These are phyloP conservation scores for Phymatocera aterrima DNA, from an alignment of 2,888 invertebrate species.

Conservation along the genomic window DNA sequence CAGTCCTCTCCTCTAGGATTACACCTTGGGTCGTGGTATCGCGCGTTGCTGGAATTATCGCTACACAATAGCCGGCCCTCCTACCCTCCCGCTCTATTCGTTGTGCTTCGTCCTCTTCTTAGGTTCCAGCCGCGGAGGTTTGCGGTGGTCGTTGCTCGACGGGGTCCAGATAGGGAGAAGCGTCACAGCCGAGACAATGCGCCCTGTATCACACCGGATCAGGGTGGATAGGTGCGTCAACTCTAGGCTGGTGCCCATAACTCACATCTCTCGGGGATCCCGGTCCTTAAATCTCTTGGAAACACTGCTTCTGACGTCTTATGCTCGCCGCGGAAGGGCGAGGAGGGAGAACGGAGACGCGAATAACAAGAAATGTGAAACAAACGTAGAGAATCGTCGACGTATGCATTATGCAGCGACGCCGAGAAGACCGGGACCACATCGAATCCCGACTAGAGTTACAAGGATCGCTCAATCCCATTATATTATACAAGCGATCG, in stretches of 20 bases:
- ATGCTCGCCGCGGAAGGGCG: no score
- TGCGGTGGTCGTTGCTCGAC: slow-evolving; percentile 5
- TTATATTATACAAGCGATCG: slow-evolving; percentile 16
- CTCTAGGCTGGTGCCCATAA: slow-evolving; percentile 60
- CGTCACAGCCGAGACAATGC: slow-evolving; percentile 62
- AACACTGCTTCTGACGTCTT: slow-evolving; percentile 67
- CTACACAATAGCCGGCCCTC: slow-evolving; percentile 67
- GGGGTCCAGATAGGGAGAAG: slow-evolving; percentile 16
- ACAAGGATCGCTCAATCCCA: slow-evolving; percentile 34
- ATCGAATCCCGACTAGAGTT: slow-evolving; percentile 23
- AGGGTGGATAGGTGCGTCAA: slow-evolving; percentile 59
- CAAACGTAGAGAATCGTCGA: slow-evolving; percentile 15
- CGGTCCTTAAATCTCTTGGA: slow-evolving; percentile 68
- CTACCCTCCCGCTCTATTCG: slow-evolving; percentile 51
- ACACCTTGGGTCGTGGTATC: slow-evolving; percentile 62
- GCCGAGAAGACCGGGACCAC: background rate
- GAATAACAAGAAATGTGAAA: slow-evolving; percentile 36
- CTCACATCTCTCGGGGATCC: slow-evolving; percentile 64
- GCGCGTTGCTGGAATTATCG: slow-evolving; percentile 71
- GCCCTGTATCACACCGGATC: slow-evolving; percentile 68
- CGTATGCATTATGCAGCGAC: slow-evolving; percentile 38
- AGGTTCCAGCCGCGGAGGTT: background rate
- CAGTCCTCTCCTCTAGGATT: slow-evolving; percentile 69
- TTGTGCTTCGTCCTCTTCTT: background rate
- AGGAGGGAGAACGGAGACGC: no score